Evolutionary conservation across 2,797 vertebrate species (phyloP), one percentile per base, ranked within the genome.

Genomic region (Mormyrops boulengeri): DNA sequence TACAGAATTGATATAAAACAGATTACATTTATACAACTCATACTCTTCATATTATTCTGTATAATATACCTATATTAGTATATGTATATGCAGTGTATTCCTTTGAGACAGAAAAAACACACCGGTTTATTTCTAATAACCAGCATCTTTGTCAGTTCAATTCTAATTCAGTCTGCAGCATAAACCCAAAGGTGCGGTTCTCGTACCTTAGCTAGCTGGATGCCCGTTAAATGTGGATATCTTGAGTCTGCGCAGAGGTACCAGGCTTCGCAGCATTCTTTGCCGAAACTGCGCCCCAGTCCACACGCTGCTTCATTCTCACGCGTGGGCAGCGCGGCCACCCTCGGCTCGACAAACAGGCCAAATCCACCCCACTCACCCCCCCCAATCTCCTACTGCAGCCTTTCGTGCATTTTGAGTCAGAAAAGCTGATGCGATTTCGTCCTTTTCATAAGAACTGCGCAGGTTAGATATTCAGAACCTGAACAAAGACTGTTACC

Each of bases 181-280:
- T 80, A 80, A 80, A 80, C 38, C 38, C 38, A 0, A n/a, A 82
- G 41, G 14, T 3, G 38, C 2, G 5, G 2, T 82, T 17, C 34
- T 41, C 41, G 6, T 47, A n/a, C 41, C 41, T 44, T 44, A 19
- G 17, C 77, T n/a, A 44, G 41, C 41, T n/a, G 8, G 77, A 41
- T 47, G 38, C 7, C 19, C n/a, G 19, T n/a, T 62, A 6, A 80
- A 41, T 80, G 73, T n/a, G 73, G 17, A n/a, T n/a, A 57, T 80
- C 34, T 80, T 4, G 73, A 0, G 38, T 7, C 77, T 86, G 8
- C 62, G 11, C 90, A 88, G 90, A 94, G 57, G 86, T 19, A 92
- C 93, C 94, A 91, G 93, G 94, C 94, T 91, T 62, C 89, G 92
- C 93, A 88, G 88, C 89, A 90, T 93, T 92, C 26, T 22, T 38